Evolutionary conservation across 2,888 invertebrate species (phyloP).

Genomic region (Callinectes sapidus): DNA sequence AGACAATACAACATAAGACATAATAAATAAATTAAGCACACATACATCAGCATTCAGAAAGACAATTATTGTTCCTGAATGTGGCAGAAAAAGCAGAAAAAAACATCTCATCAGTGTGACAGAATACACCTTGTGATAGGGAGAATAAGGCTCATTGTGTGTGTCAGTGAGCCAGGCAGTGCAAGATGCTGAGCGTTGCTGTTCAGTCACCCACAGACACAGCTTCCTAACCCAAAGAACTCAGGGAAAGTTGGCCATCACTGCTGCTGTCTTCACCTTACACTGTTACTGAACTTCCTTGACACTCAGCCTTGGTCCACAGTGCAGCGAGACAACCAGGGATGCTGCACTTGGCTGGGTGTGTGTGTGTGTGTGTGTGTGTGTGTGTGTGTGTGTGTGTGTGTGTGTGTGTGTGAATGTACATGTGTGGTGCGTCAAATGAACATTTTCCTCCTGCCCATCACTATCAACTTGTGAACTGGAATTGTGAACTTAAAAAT

Average conservation of each 20-base stretch:
- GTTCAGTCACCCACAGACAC: not conserved
- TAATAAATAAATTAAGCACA: constrained; percentile 21
- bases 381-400: not conserved
- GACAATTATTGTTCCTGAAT: not conserved
- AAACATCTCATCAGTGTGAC: too few species aligned
- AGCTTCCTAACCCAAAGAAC: not conserved
- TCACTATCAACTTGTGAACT: not conserved
- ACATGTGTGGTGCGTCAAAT: not conserved
- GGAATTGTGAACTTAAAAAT: not conserved
- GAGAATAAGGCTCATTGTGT: not conserved
- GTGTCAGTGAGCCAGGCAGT: constrained; percentile 6
- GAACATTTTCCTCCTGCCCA: not conserved
- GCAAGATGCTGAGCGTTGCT: not conserved
- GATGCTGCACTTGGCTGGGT: not conserved
- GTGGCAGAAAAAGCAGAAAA: not conserved
- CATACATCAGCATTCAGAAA: not conserved
- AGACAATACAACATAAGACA: not conserved
- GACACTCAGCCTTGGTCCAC: not conserved
- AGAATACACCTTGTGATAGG: not conserved
- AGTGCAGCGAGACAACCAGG: not conserved
- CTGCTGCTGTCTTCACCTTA: not conserved
- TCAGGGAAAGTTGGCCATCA: not conserved
- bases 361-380: not conserved
- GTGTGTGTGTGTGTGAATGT: not conserved
- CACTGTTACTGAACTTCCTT: not conserved